Evolutionary conservation across 2,888 invertebrate species (phyloP), one percentile per base, ranked within the genome.

Genomic region (Pseudoips prasinana): DNA sequence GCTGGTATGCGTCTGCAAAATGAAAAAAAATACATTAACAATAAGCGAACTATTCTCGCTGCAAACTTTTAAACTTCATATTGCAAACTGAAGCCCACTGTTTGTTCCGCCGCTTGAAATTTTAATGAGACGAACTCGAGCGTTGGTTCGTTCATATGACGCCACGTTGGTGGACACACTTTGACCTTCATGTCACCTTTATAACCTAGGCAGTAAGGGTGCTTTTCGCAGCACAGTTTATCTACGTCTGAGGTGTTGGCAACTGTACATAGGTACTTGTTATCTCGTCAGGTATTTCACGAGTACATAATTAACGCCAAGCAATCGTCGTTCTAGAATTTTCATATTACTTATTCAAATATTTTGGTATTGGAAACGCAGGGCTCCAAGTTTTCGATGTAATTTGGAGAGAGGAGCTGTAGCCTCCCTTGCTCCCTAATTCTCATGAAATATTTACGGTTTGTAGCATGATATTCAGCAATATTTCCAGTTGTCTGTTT

Each of bases 61-160:
- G 49, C 32, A 46, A 62, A 71, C 70, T 49, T 66, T 70, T 69
- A 58, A 64, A 64, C 62, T 69, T 64, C 58, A 64, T 67, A 72
- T 67, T 69, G 61, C 64, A 58, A 39, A 47, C 45, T 41, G 59
- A 54, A 33, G 46, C 42, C 39, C 35, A 43, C 46, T 67, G 62
- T 64, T 67, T 68, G 68, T 62, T 62, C 58, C 56, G 53, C 61
- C 54, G 36, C 49, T 57, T 69, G 64, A 73, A 73, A 72, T 65
- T 68, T 73, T 73, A 67, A 73, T 71, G 68, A 70, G 53, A 39
- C 56, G 58, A 55, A 57, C 52, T 60, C 51, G 42, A 39, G 43
- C 45, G 36, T 37, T 53, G 36, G 47, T 41, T n/a, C n/a, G n/a
- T n/a, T n/a, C n/a, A n/a, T n/a, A n/a, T n/a, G 36, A 18, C 29